Evolutionary conservation across 2,888 invertebrate genomes (phyloP).

Genomic region (Leptopilina drosophilae): DNA sequence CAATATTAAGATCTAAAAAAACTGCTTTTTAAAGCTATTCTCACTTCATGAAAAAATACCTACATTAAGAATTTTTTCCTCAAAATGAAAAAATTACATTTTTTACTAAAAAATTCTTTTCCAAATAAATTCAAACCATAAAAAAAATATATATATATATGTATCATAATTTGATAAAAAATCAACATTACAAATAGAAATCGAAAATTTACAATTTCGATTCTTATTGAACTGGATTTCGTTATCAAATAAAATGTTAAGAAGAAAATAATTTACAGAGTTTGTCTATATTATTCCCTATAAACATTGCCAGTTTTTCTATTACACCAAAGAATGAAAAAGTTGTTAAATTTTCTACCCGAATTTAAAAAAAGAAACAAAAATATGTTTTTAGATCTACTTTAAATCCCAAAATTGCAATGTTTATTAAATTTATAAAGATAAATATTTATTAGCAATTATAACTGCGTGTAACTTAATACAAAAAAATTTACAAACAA

Average conservation of each 20-base stretch:
- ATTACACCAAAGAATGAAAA: background rate
- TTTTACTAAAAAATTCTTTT: background rate
- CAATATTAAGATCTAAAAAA: background rate
- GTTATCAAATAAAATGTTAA: conserved; percentile 19
- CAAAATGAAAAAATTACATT: background rate
- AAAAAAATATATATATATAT: too few relatives aligned
- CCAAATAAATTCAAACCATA: background rate
- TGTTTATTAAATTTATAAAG: conserved; percentile 17
- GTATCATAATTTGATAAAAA: conserved; percentile 13
- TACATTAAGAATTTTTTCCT: background rate
- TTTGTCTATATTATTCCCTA: conserved; percentile 14
- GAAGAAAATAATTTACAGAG: conserved; percentile 38
- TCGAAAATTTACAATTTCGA: background rate
- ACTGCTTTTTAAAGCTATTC: conserved; percentile 17
- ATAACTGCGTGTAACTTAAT: conserved; percentile 21
- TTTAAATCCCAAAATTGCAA: conserved; percentile 11
- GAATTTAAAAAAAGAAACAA: background rate
- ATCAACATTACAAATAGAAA: background rate
- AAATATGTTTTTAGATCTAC: conserved; percentile 10
- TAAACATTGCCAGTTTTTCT: conserved; percentile 14
- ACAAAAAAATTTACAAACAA: background rate
- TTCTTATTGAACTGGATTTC: conserved; percentile 9
- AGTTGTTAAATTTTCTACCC: conserved; percentile 32
- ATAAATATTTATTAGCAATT: background rate
- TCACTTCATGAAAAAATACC: background rate